Percentiles rank a stretch among this genome's conserved stretches.
These are phyloP conservation scores for Anoplopoma fimbria DNA, from an alignment of 2,113 vertebrate species.

Conservation along the genomic window DNA sequence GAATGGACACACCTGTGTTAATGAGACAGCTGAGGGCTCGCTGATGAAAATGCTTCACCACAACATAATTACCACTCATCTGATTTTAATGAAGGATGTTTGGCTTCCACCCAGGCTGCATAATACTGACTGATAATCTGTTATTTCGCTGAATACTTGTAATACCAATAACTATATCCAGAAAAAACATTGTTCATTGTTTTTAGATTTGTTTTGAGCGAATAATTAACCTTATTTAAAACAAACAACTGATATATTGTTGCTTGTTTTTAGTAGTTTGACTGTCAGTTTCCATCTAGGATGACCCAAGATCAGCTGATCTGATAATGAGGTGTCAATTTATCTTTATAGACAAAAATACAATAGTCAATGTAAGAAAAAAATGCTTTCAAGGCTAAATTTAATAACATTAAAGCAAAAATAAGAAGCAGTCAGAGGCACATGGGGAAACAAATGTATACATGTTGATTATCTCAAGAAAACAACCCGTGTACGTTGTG, in stretches of 20 bases:
- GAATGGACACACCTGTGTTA: slow-evolving; percentile 39
- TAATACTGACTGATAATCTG: not conserved
- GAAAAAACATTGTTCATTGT: not conserved
- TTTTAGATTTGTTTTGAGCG: not conserved
- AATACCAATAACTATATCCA: not conserved
- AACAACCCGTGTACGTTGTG: too few relatives aligned
- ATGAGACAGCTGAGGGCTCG: not conserved
- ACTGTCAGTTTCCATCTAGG: not conserved
- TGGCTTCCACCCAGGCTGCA: not conserved
- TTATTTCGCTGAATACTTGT: not conserved
- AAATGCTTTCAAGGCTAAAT: too few relatives aligned
- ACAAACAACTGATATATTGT: not conserved
- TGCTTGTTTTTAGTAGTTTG: not conserved
- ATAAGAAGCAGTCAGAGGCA: too few relatives aligned
- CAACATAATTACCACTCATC: not conserved
- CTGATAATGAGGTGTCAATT: too few relatives aligned
- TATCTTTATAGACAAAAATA: too few relatives aligned
- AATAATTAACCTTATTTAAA: not conserved
- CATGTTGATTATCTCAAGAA: too few relatives aligned
- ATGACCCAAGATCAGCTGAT: too few relatives aligned
- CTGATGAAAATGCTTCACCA: not conserved
- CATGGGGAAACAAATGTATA: too few relatives aligned
- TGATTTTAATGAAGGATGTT: not conserved
- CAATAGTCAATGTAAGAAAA: too few relatives aligned
- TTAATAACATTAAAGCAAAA: too few relatives aligned